Conservation (phyloP, 2,888 invertebrate genomes). For the Corythucha ciliata region DNA sequence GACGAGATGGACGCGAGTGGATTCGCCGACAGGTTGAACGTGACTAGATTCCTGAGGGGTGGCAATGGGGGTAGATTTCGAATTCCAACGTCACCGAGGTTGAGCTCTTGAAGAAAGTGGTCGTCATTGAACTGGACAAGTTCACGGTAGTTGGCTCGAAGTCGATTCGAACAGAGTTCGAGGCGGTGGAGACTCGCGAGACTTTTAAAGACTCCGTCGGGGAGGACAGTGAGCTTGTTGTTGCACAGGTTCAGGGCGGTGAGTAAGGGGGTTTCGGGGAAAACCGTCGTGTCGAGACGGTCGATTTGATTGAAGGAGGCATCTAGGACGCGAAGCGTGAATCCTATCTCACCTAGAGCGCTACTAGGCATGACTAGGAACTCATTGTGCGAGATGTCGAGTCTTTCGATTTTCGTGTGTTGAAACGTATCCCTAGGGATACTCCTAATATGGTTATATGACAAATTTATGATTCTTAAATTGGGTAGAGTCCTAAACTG, state of each 20-base stretch:
- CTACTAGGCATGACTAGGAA: constrained; percentile 70
- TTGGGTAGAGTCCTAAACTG: constrained; percentile 69
- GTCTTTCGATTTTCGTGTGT: constrained; percentile 66
- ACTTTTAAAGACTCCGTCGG: constrained; percentile 80
- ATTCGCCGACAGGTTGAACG: constrained; percentile 72
- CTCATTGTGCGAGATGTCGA: constrained; percentile 69
- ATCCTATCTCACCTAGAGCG: constrained; percentile 67
- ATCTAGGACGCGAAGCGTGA: constrained; percentile 67
- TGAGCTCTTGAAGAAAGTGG: constrained; percentile 65
- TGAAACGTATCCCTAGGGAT: constrained; percentile 69
- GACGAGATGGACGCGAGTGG: constrained; percentile 58
- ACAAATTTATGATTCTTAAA: constrained; percentile 61
- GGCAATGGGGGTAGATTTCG: constrained; percentile 64
- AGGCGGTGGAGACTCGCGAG: constrained; percentile 66
- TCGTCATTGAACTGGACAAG: constrained; percentile 77
- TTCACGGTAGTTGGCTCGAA: constrained; percentile 79
- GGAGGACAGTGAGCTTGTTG: constrained; percentile 73
- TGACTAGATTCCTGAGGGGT: constrained; percentile 63
- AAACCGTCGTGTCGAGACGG: constrained; percentile 78
- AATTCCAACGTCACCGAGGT: constrained; percentile 66
- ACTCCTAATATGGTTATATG: constrained; percentile 61
- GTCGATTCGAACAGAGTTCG: constrained; percentile 68
- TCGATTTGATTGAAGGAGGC: constrained; percentile 71
- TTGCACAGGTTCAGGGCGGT: constrained; percentile 65
- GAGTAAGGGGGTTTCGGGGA: constrained; percentile 70